phyloP scores from a whole-genome alignment of 2,113 vertebrate species.

The Lepus timidus region DNA sequence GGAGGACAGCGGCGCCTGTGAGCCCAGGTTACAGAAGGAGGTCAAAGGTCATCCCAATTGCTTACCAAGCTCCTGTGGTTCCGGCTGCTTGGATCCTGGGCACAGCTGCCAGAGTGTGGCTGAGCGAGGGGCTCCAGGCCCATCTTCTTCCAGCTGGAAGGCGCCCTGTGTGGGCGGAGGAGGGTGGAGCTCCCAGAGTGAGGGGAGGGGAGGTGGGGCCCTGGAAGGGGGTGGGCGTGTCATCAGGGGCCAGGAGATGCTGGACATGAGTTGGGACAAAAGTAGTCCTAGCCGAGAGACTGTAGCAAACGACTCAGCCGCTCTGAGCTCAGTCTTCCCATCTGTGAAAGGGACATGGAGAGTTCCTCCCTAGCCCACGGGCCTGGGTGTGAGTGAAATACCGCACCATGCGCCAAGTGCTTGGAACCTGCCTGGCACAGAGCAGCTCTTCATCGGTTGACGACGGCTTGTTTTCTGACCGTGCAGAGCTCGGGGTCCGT shows the following conservation, averaged over 20 bases:
- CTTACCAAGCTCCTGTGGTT: not conserved
- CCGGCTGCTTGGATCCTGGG: not conserved
- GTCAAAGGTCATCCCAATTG: accelerated
- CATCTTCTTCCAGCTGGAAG: not conserved
- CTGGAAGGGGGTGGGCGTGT: accelerated
- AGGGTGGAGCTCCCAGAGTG: accelerated
- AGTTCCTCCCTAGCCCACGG: not conserved
- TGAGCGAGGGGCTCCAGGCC: not conserved
- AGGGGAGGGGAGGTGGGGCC: accelerated
- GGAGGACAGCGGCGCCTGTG: not conserved
- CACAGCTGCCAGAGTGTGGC: not conserved
- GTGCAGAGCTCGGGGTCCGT: not conserved
- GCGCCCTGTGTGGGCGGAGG: not conserved
- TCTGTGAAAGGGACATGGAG: not conserved
- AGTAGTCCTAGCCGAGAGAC: not conserved
- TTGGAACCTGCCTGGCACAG: not conserved
- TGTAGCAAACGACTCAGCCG: too few species aligned
- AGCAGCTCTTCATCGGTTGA: not conserved
- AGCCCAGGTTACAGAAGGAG: not conserved
- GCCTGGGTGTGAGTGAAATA: not conserved
- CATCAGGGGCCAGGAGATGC: not conserved
- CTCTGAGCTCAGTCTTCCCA: not conserved
- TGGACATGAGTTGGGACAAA: accelerated
- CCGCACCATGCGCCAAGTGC: not conserved
- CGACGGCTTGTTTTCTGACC: accelerated